These are phyloP conservation scores for Conopomorpha cramerella DNA, from an alignment of 1,140 invertebrate genomes.

Conservation along the genomic window DNA sequence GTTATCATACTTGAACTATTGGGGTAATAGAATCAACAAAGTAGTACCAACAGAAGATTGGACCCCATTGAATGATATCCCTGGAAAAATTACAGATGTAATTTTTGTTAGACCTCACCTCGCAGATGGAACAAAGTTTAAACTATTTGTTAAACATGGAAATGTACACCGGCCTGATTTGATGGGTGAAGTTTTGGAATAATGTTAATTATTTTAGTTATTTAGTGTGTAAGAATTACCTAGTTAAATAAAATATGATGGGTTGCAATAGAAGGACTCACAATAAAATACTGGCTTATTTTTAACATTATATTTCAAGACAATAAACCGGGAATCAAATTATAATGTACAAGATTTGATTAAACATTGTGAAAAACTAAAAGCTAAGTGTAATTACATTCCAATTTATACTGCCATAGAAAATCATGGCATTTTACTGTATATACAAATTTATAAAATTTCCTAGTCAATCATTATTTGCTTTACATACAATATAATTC, in stretches of 20 bases:
- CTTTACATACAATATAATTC: too few relatives aligned
- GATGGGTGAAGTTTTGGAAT: slow-evolving; percentile 40
- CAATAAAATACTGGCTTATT: slow-evolving; percentile 16
- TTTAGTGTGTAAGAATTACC: too few relatives aligned
- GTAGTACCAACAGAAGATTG: slow-evolving; percentile 47
- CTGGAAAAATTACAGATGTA: slow-evolving; percentile 22
- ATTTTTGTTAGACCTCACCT: slow-evolving; percentile 34
- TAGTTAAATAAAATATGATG: too few relatives aligned
- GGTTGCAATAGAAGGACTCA: slow-evolving; percentile 7
- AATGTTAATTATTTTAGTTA: slow-evolving; percentile 7
- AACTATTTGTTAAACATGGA: slow-evolving; percentile 36
- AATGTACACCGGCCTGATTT: slow-evolving; percentile 28
- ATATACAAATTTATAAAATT: slow-evolving; percentile 51
- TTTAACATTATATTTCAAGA: slow-evolving; percentile 33
- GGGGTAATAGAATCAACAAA: slow-evolving; percentile 60
- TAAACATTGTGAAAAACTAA: slow-evolving; percentile 21
- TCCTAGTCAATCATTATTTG: slow-evolving; percentile 10
- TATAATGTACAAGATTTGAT: slow-evolving; percentile 22
- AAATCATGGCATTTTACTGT: slow-evolving; percentile 17
- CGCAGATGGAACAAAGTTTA: slow-evolving; percentile 36
- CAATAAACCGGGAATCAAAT: slow-evolving; percentile 25
- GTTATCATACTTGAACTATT: slow-evolving; percentile 62
- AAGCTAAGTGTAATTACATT: slow-evolving; percentile 17
- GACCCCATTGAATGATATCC: slow-evolving; percentile 45
- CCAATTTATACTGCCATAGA: slow-evolving; percentile 17